These are phyloP conservation scores for Abramis brama DNA, from an alignment of 2,113 vertebrate genomes.

Conservation along the genomic window DNA sequence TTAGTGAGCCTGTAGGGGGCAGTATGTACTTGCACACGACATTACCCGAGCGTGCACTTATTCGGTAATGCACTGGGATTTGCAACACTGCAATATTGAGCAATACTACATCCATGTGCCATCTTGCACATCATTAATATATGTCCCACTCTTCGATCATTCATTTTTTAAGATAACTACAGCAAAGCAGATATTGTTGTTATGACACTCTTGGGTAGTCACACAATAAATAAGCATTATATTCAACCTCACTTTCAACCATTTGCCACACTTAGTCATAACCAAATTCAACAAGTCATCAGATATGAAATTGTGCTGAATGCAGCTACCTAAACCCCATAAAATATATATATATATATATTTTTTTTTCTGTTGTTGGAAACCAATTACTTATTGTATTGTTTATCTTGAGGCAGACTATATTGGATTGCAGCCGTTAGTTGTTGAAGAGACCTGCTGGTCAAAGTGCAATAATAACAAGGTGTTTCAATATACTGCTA, in stretches of 20 bases:
- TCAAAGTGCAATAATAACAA: not conserved
- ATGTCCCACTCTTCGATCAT: constrained; percentile 28
- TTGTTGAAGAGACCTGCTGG: not conserved
- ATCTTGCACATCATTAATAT: constrained; percentile 36
- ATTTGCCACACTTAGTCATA: constrained; percentile 32
- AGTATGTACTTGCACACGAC: constrained; percentile 35
- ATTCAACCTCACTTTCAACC: constrained; percentile 5
- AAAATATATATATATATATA: not conserved
- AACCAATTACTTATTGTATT: not conserved
- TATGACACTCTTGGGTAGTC: constrained; percentile 17
- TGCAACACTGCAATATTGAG: constrained; percentile 33
- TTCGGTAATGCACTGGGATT: not conserved
- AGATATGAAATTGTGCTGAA: constrained; percentile 1
- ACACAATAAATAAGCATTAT: constrained; percentile 10
- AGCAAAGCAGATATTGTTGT: constrained; percentile 15
- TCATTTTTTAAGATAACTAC: constrained; percentile 28
- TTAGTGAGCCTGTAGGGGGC: constrained; percentile 36
- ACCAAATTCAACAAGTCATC: constrained; percentile 10
- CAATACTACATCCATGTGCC: constrained; percentile 21
- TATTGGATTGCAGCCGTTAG: not conserved
- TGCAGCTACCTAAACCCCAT: not conserved
- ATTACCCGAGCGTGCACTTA: not conserved
- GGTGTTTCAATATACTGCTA: not conserved
- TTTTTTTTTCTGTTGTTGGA: not conserved
- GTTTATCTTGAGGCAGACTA: not conserved